Evolutionary conservation across 1,140 invertebrate genomes (phyloP).

Genomic region (Macrotrachela quadricornifera): DNA sequence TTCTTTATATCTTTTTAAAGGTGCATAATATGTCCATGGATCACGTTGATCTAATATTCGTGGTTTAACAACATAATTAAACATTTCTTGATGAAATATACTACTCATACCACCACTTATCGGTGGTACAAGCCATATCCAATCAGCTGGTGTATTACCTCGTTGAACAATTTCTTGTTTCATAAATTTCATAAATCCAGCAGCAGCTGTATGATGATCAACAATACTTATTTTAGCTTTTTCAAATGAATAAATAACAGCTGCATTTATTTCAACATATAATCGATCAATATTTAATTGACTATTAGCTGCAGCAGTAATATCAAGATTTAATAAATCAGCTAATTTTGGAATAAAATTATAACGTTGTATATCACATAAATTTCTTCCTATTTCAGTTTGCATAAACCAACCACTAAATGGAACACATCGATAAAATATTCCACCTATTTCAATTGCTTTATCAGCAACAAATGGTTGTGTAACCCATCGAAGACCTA

Average conservation of each 20-base stretch:
- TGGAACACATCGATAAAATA: conserved; percentile 73
- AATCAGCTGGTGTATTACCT: conserved; percentile 78
- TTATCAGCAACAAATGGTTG: conserved; percentile 64
- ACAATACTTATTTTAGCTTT: conserved; percentile 67
- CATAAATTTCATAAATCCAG: conserved; percentile 82
- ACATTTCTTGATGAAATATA: conserved; percentile 88
- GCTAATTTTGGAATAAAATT: too few species aligned
- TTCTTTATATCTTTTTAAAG: too few species aligned
- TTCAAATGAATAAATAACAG: conserved; percentile 52
- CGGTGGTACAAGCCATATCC: conserved; percentile 87
- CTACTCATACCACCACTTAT: conserved; percentile 65
- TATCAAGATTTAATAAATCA: too few species aligned
- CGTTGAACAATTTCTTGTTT: conserved; percentile 70
- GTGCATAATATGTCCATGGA: too few species aligned
- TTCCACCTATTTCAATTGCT: conserved; percentile 77
- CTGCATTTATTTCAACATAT: conserved; percentile 64
- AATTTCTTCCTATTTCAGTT: conserved; percentile 56
- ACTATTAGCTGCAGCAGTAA: conserved; percentile 57
- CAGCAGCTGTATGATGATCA: conserved; percentile 77
- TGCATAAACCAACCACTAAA: conserved; percentile 97
- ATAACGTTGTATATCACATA: conserved; percentile 49
- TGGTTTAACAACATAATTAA: conserved; percentile 64
- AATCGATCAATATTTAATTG: conserved; percentile 78
- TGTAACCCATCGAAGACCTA: conserved; percentile 66
- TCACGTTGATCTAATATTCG: too few species aligned